These are phyloP conservation scores for Dasypus novemcinctus DNA, from an alignment of 2,113 vertebrate genomes.

Conservation along the genomic window DNA sequence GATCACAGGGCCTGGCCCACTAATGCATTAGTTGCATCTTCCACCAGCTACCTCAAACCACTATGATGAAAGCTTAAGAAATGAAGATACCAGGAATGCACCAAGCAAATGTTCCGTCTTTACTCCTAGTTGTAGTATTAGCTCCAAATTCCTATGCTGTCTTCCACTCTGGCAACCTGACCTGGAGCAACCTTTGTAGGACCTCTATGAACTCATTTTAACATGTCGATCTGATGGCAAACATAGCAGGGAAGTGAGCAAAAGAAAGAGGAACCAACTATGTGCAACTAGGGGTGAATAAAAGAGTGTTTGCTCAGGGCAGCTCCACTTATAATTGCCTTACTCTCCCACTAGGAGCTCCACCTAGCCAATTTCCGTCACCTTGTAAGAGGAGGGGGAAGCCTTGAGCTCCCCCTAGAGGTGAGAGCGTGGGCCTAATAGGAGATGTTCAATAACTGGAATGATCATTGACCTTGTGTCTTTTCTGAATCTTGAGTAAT, in stretches of 20 bases:
- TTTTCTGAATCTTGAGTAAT: slow-evolving; percentile 22
- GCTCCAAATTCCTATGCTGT: background rate
- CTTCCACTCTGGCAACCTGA: background rate
- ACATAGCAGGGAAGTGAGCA: background rate
- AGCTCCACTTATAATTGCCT: background rate
- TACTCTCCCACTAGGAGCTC: background rate
- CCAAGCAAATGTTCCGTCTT: background rate
- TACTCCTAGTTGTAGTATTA: background rate
- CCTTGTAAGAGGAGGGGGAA: background rate
- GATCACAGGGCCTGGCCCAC: background rate
- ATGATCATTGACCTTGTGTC: background rate
- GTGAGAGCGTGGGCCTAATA: slow-evolving; percentile 3
- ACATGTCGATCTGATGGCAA: background rate
- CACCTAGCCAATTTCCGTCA: background rate
- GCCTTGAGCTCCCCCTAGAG: slow-evolving; percentile 60
- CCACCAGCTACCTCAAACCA: background rate
- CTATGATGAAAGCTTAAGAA: background rate
- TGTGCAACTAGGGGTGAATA: background rate
- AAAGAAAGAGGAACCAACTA: background rate
- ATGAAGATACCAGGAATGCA: background rate
- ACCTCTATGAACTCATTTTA: background rate
- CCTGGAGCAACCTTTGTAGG: background rate
- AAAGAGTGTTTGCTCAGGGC: background rate
- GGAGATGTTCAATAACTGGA: background rate
- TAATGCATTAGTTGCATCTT: background rate